These are phyloP conservation scores for Hydropsyche betteni DNA, from an alignment of 2,888 invertebrate genomes.

Conservation along the genomic window DNA sequence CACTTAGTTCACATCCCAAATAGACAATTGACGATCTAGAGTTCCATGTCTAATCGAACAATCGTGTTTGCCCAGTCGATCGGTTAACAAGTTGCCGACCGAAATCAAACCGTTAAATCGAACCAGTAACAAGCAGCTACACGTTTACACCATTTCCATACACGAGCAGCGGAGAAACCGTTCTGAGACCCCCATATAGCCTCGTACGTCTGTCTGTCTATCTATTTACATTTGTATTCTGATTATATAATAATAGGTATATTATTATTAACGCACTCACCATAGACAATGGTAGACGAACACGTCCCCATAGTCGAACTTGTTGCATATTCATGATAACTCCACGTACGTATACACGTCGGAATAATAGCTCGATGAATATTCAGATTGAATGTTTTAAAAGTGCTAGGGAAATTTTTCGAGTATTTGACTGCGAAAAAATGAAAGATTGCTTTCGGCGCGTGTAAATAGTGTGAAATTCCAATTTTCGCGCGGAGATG, in stretches of 20 bases:
- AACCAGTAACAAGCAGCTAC: neutral
- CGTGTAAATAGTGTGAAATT: no score
- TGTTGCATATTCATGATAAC: constrained; percentile 44
- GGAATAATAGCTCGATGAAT: constrained; percentile 33
- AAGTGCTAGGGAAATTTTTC: neutral
- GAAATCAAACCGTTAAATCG: constrained; percentile 19
- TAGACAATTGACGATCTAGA: no score
- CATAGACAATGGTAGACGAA: constrained; percentile 9
- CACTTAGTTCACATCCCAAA: neutral
- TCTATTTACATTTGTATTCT: neutral
- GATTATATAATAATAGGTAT: neutral
- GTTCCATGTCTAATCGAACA: neutral
- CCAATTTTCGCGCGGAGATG: no score
- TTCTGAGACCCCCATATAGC: neutral
- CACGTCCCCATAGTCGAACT: constrained; percentile 20
- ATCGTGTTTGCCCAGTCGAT: neutral
- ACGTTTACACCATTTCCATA: constrained; percentile 22
- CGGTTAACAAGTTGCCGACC: constrained; percentile 23
- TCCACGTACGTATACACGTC: neutral
- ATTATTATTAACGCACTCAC: neutral
- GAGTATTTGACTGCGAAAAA: no score
- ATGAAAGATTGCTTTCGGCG: no score
- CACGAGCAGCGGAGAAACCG: neutral
- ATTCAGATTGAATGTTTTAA: constrained; percentile 21
- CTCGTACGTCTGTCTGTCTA: neutral